A percentile compares a stretch with the other conserved stretches of the same genome.
phyloP scores from a whole-genome alignment of 2,888 invertebrate species.

The Pediacus dermestoides region DNA sequence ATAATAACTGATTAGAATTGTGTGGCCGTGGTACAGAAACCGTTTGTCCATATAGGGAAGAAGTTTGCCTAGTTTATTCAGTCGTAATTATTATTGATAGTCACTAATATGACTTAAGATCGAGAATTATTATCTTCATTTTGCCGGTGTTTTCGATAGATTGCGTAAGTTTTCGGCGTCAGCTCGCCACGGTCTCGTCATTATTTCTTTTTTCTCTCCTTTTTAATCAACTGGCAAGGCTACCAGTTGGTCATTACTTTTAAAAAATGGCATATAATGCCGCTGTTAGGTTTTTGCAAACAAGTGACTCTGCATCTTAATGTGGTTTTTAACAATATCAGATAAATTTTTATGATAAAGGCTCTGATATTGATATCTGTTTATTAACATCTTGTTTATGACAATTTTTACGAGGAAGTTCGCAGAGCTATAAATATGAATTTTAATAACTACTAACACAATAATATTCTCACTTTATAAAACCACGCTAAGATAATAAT shows the following conservation, averaged over 20 bases:
- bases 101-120: constrained; percentile 24
- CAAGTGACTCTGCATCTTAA: constrained; percentile 5
- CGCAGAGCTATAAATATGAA: too few species aligned
- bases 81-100: constrained; percentile 29
- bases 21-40: constrained; percentile 44
- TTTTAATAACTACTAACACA: too few species aligned
- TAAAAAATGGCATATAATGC: constrained; percentile 8
- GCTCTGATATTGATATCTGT: too few species aligned
- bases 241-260: constrained; percentile 8
- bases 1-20: constrained; percentile 22
- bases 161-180: constrained; percentile 18
- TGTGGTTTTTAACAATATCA: constrained; percentile 5
- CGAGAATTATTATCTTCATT: constrained; percentile 22
- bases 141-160: constrained; percentile 14
- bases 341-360: constrained; percentile 3
- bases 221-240: constrained; percentile 9
- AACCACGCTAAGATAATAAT: too few species aligned
- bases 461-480: too few species aligned
- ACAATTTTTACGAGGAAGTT: too few species aligned
- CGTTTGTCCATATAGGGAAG: constrained; percentile 43
- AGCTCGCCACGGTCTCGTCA: constrained; percentile 8
- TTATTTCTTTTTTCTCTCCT: constrained; percentile 9
- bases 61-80: constrained; percentile 44
- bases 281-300: constrained; percentile 1
- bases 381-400: too few species aligned